Conservation (phyloP, 1,140 invertebrate species). For the Hyles vespertilio region DNA sequence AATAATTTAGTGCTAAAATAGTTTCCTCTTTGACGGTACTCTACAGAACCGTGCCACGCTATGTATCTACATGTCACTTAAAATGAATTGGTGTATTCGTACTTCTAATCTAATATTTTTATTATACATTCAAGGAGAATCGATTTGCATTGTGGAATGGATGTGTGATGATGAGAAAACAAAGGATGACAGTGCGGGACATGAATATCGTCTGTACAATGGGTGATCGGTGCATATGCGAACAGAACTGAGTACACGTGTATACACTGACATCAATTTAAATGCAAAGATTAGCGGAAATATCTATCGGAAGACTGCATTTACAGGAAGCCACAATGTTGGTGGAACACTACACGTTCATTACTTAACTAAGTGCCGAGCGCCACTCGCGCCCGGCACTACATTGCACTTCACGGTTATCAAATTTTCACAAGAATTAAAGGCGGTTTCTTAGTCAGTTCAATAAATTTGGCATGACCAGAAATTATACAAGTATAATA, state of each 20-base stretch:
- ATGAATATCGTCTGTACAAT: slow-evolving; percentile 5
- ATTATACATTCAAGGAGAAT: slow-evolving; percentile 13
- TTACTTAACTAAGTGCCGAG: slow-evolving; percentile 65
- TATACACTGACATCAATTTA: slow-evolving; percentile 53
- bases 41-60: slow-evolving; percentile 42
- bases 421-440: slow-evolving; percentile 61
- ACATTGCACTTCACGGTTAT: slow-evolving; percentile 54
- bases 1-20: slow-evolving; percentile 60
- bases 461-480: slow-evolving; percentile 69
- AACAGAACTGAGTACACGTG: slow-evolving; percentile 15
- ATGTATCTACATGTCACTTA: slow-evolving; percentile 29
- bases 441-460: slow-evolving; percentile 68
- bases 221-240: slow-evolving; percentile 4
- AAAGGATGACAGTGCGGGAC: slow-evolving; percentile 2
- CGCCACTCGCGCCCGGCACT: slow-evolving; percentile 32
- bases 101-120: slow-evolving; percentile 4
- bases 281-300: slow-evolving; percentile 68
- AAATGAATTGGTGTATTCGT: slow-evolving; percentile 25
- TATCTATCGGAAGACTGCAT: slow-evolving; percentile 74
- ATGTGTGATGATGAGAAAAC: slow-evolving; percentile 1
- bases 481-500: slow-evolving; percentile 46
- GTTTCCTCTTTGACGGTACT: slow-evolving; percentile 44
- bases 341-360: slow-evolving; percentile 63
- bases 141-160: slow-evolving; percentile 46
- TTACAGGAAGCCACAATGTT: slow-evolving; percentile 71